Evolutionary conservation across 2,113 vertebrate genomes (phyloP).

Genomic region (Bufo bufo): DNA sequence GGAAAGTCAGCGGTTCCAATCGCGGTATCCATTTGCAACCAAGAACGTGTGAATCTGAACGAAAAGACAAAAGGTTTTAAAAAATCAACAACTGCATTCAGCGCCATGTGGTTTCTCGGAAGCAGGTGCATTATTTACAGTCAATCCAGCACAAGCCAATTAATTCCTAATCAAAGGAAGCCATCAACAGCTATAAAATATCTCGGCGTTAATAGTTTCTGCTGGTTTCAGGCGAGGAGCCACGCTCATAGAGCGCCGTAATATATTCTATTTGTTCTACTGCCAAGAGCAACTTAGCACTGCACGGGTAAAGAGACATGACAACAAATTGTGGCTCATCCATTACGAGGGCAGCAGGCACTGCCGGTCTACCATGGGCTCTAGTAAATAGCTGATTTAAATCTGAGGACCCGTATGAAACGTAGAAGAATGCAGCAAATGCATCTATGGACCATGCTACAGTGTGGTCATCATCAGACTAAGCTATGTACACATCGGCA

Average conservation of each 20-base stretch:
- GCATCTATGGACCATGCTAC: background rate
- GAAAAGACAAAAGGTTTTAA: slow-evolving; percentile 21
- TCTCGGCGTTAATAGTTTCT: slow-evolving; percentile 49
- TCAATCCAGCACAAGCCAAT: slow-evolving; percentile 32
- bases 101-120: slow-evolving; percentile 26
- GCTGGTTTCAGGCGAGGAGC: slow-evolving; percentile 47
- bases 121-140: slow-evolving; percentile 50
- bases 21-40: background rate
- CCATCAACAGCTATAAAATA: slow-evolving; percentile 29
- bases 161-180: slow-evolving; percentile 53
- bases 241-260: background rate
- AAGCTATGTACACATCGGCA: no score
- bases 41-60: background rate
- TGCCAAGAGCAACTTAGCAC: slow-evolving; percentile 43
- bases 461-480: background rate
- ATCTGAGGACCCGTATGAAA: background rate
- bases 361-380: background rate
- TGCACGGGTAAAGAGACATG: slow-evolving; percentile 38
- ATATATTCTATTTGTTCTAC: slow-evolving; percentile 54
- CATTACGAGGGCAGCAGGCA: background rate
- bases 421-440: background rate
- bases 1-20: background rate
- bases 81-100: slow-evolving; percentile 30
- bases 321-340: slow-evolving; percentile 14
- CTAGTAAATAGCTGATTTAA: background rate